These are phyloP conservation scores for Struthio camelus DNA, from an alignment of 2,113 vertebrate genomes.

Conservation along the genomic window DNA sequence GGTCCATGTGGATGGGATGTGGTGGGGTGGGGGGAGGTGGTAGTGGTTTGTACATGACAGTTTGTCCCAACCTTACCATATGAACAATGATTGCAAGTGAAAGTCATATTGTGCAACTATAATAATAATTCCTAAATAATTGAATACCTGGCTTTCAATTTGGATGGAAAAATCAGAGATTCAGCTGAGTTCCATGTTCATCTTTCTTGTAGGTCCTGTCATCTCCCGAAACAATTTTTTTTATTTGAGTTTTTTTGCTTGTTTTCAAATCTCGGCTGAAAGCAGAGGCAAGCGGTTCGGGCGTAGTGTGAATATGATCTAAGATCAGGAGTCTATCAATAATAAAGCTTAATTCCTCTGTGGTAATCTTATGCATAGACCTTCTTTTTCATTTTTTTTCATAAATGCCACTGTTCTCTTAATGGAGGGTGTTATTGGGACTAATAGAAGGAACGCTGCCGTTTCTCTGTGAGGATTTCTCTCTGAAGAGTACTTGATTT, in stretches of 20 bases:
- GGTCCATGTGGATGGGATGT: neutral
- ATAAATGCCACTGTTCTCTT: neutral
- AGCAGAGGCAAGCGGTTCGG: neutral
- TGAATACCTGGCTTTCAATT: neutral
- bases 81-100: neutral
- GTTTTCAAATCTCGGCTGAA: neutral
- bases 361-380: neutral
- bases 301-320: neutral
- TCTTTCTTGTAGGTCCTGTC: accelerated
- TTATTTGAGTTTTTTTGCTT: neutral
- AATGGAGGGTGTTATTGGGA: neutral
- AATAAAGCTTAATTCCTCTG: neutral
- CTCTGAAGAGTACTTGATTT: neutral
- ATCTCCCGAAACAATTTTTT: neutral
- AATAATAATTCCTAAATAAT: neutral
- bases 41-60: neutral
- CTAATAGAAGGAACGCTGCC: neutral
- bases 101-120: neutral
- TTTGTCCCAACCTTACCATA: neutral
- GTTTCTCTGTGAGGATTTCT: neutral
- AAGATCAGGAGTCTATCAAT: neutral
- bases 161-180: neutral
- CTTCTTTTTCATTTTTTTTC: neutral
- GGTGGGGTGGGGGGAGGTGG: accelerated
- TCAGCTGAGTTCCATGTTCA: neutral